Conservation (phyloP, 2,888 invertebrate genomes). For the Heliconius erato region DNA sequence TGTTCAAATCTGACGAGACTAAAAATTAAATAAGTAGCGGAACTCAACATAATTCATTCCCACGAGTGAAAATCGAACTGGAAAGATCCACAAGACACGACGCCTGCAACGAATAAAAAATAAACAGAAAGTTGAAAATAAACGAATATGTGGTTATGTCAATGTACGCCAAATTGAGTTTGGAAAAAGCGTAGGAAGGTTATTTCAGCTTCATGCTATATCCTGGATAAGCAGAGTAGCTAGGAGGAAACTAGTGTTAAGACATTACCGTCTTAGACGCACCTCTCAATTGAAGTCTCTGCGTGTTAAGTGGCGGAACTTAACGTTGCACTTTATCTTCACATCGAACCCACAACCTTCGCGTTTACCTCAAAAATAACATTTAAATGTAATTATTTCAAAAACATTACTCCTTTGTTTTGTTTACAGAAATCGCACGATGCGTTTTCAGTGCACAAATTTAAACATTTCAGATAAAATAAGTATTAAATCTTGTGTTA, state of each 20-base stretch:
- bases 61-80: too few relatives aligned
- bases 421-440: conserved; percentile 21
- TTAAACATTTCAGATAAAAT: conserved; percentile 13
- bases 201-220: not conserved
- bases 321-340: not conserved
- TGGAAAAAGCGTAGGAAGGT: too few relatives aligned
- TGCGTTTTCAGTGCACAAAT: not conserved
- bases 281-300: not conserved
- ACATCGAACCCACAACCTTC: too few relatives aligned
- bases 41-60: not conserved
- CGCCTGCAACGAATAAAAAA: not conserved
- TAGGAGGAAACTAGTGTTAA: not conserved
- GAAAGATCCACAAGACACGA: not conserved
- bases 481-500: conserved; percentile 9
- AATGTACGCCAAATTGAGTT: not conserved
- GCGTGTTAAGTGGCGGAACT: not conserved
- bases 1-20: not conserved
- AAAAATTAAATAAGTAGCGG: not conserved
- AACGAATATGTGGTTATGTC: not conserved
- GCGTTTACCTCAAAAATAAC: not conserved
- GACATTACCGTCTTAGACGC: not conserved
- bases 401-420: not conserved
- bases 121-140: not conserved
- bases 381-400: not conserved
- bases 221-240: not conserved